Base-by-base conservation (phyloP, 2,888 invertebrate genomes). In the Mayetiola destructor region DNA sequence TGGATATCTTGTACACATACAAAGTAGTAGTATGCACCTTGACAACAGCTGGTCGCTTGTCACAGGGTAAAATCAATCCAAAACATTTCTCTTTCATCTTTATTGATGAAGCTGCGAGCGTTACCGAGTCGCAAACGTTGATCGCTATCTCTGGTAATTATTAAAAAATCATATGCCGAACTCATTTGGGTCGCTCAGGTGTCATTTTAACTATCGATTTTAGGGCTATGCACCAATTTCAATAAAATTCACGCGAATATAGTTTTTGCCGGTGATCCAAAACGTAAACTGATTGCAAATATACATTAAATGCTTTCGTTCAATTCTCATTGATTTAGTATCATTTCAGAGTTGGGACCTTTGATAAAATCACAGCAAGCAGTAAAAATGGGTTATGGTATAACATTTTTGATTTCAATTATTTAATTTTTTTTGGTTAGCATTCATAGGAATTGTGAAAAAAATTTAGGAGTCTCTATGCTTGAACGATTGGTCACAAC, bases 51-150 rank as follows among this genome's bases (percentile, higher is more conserved):
- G 80, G 68, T 0, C 67, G 65, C 62, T 60, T 69, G 16, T 62
- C 59, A 16, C 48, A 53, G 42, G 20, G 29, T n/a, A 14, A 16
- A 29, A 3, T 29, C 14, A 27, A n/a, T 10, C 14, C 48, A 16
- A 16, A 12, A 16, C 59, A 65, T 3, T 85, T 83, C 66, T 76
- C 80, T 1, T 82, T 86, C 65, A 74, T 84, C 9, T 84, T 87
- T 66, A 76, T 88, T 53, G 88, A 88, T 66, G 88, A 88, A 72
- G 82, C 82, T 16, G 85, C 85, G 1, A 85, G 86, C 64, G 79
- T 82, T 0, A 77, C 76, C 5, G 86, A 86, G 69, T 78, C 83
- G 0, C 84, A 85, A 66, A 73, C 77, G 14, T 65, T 81, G 42
- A 77, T 84, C 63, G 79, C 82, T 4, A 56, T 56, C n/a, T 40